Evolutionary conservation across 2,113 vertebrate genomes (phyloP), one percentile per base, ranked within the genome.

Genomic region (Macrotus californicus): DNA sequence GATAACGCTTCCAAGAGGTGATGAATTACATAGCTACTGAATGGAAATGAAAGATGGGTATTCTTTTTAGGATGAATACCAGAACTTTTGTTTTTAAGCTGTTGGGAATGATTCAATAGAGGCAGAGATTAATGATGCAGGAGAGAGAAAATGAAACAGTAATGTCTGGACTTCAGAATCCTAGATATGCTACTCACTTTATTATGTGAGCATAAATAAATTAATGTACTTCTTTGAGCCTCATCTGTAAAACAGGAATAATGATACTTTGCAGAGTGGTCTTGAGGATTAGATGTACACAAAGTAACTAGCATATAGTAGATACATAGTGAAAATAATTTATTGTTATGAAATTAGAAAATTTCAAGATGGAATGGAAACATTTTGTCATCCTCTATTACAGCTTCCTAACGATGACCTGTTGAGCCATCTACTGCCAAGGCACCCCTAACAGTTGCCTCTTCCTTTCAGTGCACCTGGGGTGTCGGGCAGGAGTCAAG

Each of bases 51-150:
- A 54, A 80, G 31, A 24, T 39, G 31, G n/a, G 18, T 69, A 48
- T 90, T 84, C 46, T 56, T 88, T 92, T 95, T 84, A 94, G 76
- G 16, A 39, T 12, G n/a, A 72, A 88, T 19, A 91, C 14, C 34
- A 90, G 54, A 77, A 70, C 29, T 56, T 82, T 59, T 86, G 29
- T 66, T 82, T 95, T 41, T 64, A 89, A 93, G 43, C 75, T 77
- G 54, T 16, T 87, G 31, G 15, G 21, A 87, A 96, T 82, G 67
- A 85, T 73, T 87, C 43, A 36, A 46, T 15, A 92, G 59, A 75
- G 70, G 52, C 56, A 88, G 77, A 90, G 72, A 80, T 76, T 79
- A 76, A 89, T 24, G 54, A 50, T 11, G 8, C 22, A 81, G 26
- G n/a, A 73, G 46, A 79, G 15, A 72, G 67, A 90, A 87, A 43